Base-by-base conservation (phyloP, 1,140 invertebrate genomes). In the Drosophila punjabiensis region DNA sequence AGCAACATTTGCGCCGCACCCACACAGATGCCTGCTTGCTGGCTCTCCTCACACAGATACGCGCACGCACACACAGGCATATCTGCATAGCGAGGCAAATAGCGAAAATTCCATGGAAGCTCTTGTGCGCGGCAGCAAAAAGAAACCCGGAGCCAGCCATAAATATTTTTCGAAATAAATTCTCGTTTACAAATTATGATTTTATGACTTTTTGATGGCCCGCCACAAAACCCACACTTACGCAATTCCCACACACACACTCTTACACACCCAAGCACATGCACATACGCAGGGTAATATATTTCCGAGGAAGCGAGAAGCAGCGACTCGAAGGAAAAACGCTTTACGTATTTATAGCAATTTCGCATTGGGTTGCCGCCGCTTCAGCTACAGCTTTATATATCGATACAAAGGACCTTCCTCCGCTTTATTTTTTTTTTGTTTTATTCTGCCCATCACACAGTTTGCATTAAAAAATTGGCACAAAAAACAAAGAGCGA, bases 131-230 rank as follows among this genome's bases (percentile, higher is more conserved):
- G 71, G 65, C 48, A 59, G 41, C 60, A 69, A 61, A 75, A 79
- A 68, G 79, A 61, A 86, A 69, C 83, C 83, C 64, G 56, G 56
- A 74, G 56, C 55, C 55, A 52, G 55, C 78, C 82, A 90, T 89
- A 90, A 86, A 90, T 89, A 82, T 90, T 90, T 89, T 89, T 90
- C 76, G 82, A 90, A 89, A 89, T 90, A 89, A 89, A 90, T 89
- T 82, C 86, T 89, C 86, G 86, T 82, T 86, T 86, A 86, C 86
- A 89, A 89, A 89, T 89, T 89, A 89, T 89, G 86, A 86, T 89
- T 89, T 90, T 89, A 89, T 90, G 85, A 89, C 85, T 89, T 89
- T 89, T 89, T 89, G 86, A 89, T 89, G 82, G 85, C 85, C 67
- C 58, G 86, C 84, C 81, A 76, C 85, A 89, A 78, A 79, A 59